phyloP scores from a whole-genome alignment of 1,140 invertebrate genomes.

The Cherax quadricarinatus region DNA sequence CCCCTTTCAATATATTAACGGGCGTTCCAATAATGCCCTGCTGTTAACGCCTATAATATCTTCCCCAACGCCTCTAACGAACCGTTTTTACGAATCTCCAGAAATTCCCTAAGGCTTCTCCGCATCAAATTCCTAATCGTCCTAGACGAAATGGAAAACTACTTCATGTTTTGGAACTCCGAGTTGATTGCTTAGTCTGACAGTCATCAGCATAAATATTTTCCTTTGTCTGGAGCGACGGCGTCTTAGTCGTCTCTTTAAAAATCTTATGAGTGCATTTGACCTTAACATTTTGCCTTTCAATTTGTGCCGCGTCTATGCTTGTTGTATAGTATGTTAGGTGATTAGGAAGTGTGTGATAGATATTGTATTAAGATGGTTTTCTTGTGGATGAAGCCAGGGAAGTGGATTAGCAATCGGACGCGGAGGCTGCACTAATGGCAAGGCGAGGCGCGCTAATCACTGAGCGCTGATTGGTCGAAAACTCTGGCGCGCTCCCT shows the following conservation, averaged over 20 bases:
- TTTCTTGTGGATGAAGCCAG: constrained; percentile 46
- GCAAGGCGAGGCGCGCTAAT: constrained; percentile 72
- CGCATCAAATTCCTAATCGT: constrained; percentile 72
- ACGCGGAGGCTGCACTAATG: constrained; percentile 72
- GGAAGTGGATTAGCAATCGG: constrained; percentile 48
- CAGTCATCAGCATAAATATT: constrained; percentile 73
- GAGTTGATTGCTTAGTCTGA: constrained; percentile 66
- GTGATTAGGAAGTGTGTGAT: not conserved
- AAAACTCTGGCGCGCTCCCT: constrained; percentile 67
- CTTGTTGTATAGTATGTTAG: not conserved
- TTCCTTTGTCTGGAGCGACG: constrained; percentile 39
- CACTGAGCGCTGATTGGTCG: constrained; percentile 73
- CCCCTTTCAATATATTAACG: constrained; percentile 71
- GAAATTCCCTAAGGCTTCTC: constrained; percentile 42
- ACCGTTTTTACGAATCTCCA: constrained; percentile 64
- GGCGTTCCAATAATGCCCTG: constrained; percentile 55
- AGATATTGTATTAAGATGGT: not conserved
- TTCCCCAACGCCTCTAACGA: constrained; percentile 63
- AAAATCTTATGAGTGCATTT: not conserved
- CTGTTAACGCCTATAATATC: constrained; percentile 70
- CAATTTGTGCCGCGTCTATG: not conserved
- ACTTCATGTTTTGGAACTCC: constrained; percentile 73
- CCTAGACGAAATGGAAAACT: constrained; percentile 72
- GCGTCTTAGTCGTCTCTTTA: constrained; percentile 9
- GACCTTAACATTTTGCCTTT: not conserved